phyloP scores from a whole-genome alignment of 2,888 invertebrate genomes.

The Epiblema foenella region DNA sequence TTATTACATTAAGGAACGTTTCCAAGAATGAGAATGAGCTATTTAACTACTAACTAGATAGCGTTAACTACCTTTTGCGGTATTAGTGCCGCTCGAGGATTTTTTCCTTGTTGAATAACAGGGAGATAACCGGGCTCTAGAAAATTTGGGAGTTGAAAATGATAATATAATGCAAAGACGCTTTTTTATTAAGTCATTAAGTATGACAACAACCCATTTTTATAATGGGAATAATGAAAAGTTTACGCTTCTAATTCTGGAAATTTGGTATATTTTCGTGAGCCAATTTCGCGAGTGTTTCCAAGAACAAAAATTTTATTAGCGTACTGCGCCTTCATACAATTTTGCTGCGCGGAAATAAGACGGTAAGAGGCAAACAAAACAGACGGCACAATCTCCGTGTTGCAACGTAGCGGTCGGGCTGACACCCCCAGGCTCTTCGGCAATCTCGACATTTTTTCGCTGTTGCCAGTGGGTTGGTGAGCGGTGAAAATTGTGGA shows the following conservation, averaged over 20 bases:
- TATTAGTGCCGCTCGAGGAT: slow-evolving; percentile 54
- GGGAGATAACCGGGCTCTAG: slow-evolving; percentile 11
- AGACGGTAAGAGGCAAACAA: slow-evolving; percentile 80
- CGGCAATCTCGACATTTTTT: slow-evolving; percentile 81
- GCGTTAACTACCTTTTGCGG: slow-evolving; percentile 68
- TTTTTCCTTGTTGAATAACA: slow-evolving; percentile 47
- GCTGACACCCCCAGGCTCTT: slow-evolving; percentile 75
- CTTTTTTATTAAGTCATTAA: slow-evolving; percentile 8
- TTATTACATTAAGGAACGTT: slow-evolving; percentile 83
- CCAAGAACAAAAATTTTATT: slow-evolving; percentile 69
- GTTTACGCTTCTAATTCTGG: slow-evolving; percentile 5
- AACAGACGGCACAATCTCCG: slow-evolving; percentile 80
- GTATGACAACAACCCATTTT: slow-evolving; percentile 6
- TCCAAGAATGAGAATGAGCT: slow-evolving; percentile 82
- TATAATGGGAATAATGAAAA: not conserved
- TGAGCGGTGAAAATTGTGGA: slow-evolving; percentile 71
- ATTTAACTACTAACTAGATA: slow-evolving; percentile 81
- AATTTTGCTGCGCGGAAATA: slow-evolving; percentile 77
- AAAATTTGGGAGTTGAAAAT: slow-evolving; percentile 18
- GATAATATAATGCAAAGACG: slow-evolving; percentile 15
- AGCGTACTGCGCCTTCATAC: slow-evolving; percentile 69
- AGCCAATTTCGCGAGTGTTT: slow-evolving; percentile 62
- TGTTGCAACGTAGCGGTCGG: slow-evolving; percentile 80
- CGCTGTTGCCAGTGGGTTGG: slow-evolving; percentile 63
- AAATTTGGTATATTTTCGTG: slow-evolving; percentile 23